phyloP scores from a whole-genome alignment of 2,888 invertebrate genomes.

The Drosophila neotestacea region DNA sequence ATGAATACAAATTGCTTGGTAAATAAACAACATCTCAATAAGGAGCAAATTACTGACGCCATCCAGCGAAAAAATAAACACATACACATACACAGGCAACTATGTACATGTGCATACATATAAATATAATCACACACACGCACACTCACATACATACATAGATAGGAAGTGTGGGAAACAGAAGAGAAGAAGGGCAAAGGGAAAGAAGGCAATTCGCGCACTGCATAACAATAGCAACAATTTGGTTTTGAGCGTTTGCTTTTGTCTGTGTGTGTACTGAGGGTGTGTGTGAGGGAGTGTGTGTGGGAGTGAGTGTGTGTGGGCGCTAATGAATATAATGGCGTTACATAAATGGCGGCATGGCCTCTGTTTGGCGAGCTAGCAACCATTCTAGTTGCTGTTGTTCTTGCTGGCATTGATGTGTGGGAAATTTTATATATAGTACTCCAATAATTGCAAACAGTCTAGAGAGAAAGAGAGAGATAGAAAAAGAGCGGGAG shows the following conservation, averaged over 20 bases:
- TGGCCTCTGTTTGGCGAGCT: constrained; percentile 38
- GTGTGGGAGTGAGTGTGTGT: constrained; percentile 30
- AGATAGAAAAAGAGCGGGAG: not conserved
- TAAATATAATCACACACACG: constrained; percentile 57
- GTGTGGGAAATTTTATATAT: constrained; percentile 66
- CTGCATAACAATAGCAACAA: constrained; percentile 78
- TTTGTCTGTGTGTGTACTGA: constrained; percentile 26
- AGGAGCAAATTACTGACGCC: constrained; percentile 81
- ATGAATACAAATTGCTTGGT: constrained; percentile 82
- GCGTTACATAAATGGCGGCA: constrained; percentile 73
- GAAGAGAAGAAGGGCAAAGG: constrained; percentile 1
- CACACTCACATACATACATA: constrained; percentile 11
- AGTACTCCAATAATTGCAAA: constrained; percentile 47
- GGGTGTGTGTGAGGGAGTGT: constrained; percentile 26
- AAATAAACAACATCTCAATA: constrained; percentile 82
- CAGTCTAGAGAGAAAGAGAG: not conserved
- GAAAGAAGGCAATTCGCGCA: constrained; percentile 50
- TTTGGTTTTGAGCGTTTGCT: constrained; percentile 51
- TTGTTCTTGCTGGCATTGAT: constrained; percentile 58
- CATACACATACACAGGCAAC: constrained; percentile 26
- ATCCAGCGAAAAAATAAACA: constrained; percentile 68
- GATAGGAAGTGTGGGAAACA: not conserved
- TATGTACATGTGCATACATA: constrained; percentile 26
- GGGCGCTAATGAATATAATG: constrained; percentile 79
- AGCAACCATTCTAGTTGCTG: constrained; percentile 39